These are phyloP conservation scores for Eupeodes luniger DNA, from an alignment of 2,888 invertebrate genomes.

Conservation along the genomic window DNA sequence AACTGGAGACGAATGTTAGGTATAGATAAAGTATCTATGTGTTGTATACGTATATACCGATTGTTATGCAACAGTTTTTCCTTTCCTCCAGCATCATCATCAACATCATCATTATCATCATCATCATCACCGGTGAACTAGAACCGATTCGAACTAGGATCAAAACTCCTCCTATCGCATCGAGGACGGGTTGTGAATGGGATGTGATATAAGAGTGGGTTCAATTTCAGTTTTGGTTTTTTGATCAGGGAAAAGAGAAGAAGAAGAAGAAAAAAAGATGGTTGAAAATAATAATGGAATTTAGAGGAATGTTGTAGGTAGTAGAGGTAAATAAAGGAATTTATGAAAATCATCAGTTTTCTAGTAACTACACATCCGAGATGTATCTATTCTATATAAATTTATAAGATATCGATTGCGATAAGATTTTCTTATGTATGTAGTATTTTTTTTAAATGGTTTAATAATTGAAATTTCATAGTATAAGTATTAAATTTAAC, in stretches of 20 bases:
- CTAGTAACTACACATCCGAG: background rate
- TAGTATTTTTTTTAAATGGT: no score
- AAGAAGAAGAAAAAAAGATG: background rate
- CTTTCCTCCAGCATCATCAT: slow-evolving; percentile 17
- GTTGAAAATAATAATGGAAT: slow-evolving; percentile 15
- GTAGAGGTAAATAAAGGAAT: background rate
- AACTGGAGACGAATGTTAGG: slow-evolving; percentile 36
- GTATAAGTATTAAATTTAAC: no score
- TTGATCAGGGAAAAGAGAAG: background rate
- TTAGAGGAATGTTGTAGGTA: background rate
- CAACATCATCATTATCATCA: background rate
- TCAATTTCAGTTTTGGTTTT: slow-evolving; percentile 26
- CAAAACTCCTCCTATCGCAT: background rate
- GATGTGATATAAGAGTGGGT: background rate
- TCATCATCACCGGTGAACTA: background rate
- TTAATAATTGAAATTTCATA: no score
- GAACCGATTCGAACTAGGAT: slow-evolving; percentile 25
- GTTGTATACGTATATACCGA: background rate
- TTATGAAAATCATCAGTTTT: background rate
- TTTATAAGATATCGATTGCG: no score
- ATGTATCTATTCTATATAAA: background rate
- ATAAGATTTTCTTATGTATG: no score
- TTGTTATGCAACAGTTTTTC: slow-evolving; percentile 69
- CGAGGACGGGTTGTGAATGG: background rate
- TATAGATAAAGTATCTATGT: background rate